These are phyloP conservation scores for Rhagonycha lutea DNA, from an alignment of 2,888 invertebrate species.

Conservation along the genomic window DNA sequence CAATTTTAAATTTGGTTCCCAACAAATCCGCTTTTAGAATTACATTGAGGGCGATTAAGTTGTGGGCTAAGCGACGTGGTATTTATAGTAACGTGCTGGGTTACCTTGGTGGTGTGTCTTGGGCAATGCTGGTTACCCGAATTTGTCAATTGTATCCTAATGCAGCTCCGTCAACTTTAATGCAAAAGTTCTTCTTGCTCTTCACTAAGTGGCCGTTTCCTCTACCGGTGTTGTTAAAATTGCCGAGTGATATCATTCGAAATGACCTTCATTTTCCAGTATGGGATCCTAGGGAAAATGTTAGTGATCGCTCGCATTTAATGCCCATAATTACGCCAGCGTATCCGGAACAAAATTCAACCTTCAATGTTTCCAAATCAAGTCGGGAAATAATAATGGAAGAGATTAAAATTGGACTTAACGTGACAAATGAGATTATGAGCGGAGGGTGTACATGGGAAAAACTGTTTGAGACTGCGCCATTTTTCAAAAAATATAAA, in stretches of 20 bases:
- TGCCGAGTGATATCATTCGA: constrained; percentile 76
- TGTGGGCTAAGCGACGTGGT: constrained; percentile 97
- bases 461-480: constrained; percentile 89
- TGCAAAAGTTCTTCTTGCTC: constrained; percentile 98
- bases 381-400: constrained; percentile 92
- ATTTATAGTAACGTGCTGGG: constrained; percentile 98
- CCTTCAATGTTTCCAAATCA: constrained; percentile 94
- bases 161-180: constrained; percentile 90
- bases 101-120: constrained; percentile 97
- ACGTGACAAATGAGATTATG: constrained; percentile 86
- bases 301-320: constrained; percentile 90
- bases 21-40: constrained; percentile 92
- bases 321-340: constrained; percentile 99
- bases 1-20: constrained; percentile 93
- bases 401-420: constrained; percentile 79
- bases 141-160: constrained; percentile 98
- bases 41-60: constrained; percentile 91
- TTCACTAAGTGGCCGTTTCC: constrained; percentile 99
- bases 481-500: constrained; percentile 89
- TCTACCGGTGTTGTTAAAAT: constrained; percentile 93
- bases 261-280: constrained; percentile 81
- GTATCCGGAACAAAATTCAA: constrained; percentile 99
- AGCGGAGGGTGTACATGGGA: constrained; percentile 85
- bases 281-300: constrained; percentile 96
- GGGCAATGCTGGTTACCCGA: constrained; percentile 99